Base-by-base conservation (phyloP, 2,113 vertebrate species). In the Parus major region DNA sequence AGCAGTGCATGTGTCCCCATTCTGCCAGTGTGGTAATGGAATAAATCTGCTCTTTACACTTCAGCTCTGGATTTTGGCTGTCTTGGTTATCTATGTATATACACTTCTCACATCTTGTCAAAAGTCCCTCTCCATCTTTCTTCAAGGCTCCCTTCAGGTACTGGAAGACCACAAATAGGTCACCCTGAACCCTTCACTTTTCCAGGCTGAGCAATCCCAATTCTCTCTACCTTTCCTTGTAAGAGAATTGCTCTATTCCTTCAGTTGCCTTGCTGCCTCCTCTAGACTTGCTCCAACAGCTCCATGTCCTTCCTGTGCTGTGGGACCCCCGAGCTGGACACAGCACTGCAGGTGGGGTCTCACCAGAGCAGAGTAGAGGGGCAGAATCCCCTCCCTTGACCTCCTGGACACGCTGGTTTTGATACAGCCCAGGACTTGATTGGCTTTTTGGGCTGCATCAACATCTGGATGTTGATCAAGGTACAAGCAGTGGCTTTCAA, bases 321-420 rank as follows among this genome's bases (percentile, higher is more conserved):
- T 53, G 46, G 46, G 28, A 68, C 9, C n/a, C 29, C 61, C 22
- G 46, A 53, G 20, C 3, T 53, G 69, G n/a, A 31, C n/a, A 11
- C 61, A 60, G 39, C 20, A 4, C 16, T 35, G 53, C 39, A 68
- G 33, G 33, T 53, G 44, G 16, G 20, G 39, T 39, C 39, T 75
- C 4, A 24, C 28, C 16, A 73, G 35, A n/a, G 25, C 14, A 9
- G 29, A 29, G n/a, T 0, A 17, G 65, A 42, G 9, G 25, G 15
- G 24, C 9, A 47, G 16, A 82, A 82, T 60, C 16, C 29, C n/a
- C 29, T 42, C 42, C 42, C 15, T 22, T 39, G 39, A 41, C 11
- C n/a, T 41, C 11, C 16, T 82, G 39, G 29, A n/a, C 53, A n/a
- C 0, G 0, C 24, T 75, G 53, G 15, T 41, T 59, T n/a, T 59